phyloP scores from a whole-genome alignment of 2,797 vertebrate species.

The Crypturellus tataupa region DNA sequence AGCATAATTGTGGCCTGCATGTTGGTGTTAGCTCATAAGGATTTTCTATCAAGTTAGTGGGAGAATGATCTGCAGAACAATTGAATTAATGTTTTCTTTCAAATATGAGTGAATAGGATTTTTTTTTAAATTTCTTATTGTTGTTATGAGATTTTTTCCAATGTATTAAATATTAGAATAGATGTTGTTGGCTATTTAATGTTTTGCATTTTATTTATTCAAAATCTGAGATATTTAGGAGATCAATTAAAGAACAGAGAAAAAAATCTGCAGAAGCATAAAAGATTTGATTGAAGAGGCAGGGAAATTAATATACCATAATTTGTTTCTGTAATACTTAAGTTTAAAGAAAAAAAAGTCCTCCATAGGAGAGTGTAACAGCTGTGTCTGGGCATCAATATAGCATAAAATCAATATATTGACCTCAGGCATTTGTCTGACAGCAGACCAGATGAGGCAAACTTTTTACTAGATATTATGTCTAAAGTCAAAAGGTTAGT shows the following conservation, averaged over 20 bases:
- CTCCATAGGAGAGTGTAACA: not conserved
- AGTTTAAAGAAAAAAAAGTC: not conserved
- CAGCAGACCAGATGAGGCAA: not conserved
- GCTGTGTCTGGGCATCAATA: not conserved
- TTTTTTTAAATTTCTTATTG: not conserved
- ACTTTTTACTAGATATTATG: not conserved
- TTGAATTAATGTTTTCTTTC: not conserved
- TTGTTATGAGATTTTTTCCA: not conserved
- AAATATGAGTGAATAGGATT: not conserved
- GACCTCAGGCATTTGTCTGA: not conserved
- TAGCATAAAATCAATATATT: not conserved
- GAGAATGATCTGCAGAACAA: not conserved
- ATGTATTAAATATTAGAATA: not conserved
- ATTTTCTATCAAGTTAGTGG: not conserved
- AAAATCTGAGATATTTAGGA: not conserved
- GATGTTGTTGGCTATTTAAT: not conserved
- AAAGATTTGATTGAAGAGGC: not conserved
- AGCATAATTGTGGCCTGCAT: not conserved
- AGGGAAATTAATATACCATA: not conserved
- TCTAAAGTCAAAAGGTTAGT: not conserved
- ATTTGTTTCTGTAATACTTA: not conserved
- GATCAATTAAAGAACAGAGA: not conserved
- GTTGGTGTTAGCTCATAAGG: not conserved
- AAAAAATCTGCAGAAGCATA: not conserved
- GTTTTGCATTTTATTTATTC: not conserved